A percentile compares a stretch with the other conserved stretches of the same genome.
These are phyloP conservation scores for Chrysina gloriosa DNA, from an alignment of 2,888 invertebrate genomes.

Conservation along the genomic window DNA sequence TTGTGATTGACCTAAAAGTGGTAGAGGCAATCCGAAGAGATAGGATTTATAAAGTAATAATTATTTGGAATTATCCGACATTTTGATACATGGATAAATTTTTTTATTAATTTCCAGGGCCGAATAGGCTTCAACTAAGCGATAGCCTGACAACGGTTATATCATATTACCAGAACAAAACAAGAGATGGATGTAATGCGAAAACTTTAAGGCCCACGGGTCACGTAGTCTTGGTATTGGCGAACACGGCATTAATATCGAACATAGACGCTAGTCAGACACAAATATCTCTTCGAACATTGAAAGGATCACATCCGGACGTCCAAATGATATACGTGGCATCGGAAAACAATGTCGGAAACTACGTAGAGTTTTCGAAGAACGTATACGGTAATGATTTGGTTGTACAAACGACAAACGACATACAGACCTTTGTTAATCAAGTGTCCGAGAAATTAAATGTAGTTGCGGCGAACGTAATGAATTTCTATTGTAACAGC, in stretches of 20 bases:
- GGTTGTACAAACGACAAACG: slow-evolving; percentile 60
- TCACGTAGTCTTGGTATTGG: slow-evolving; percentile 68
- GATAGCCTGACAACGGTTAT: slow-evolving; percentile 67
- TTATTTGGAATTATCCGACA: too few species aligned
- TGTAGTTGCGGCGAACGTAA: slow-evolving; percentile 57
- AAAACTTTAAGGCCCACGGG: slow-evolving; percentile 63
- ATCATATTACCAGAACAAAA: slow-evolving; percentile 66
- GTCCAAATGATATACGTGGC: slow-evolving; percentile 69
- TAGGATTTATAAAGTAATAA: too few species aligned
- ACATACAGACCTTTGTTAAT: slow-evolving; percentile 53
- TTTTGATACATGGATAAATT: not conserved
- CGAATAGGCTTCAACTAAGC: slow-evolving; percentile 67
- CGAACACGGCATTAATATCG: slow-evolving; percentile 66
- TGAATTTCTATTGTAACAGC: slow-evolving; percentile 58
- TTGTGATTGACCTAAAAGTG: too few species aligned
- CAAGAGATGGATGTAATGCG: slow-evolving; percentile 60
- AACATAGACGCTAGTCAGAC: slow-evolving; percentile 64
- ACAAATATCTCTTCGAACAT: slow-evolving; percentile 63
- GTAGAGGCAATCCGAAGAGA: too few species aligned
- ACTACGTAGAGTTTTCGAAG: slow-evolving; percentile 66
- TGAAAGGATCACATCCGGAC: slow-evolving; percentile 67
- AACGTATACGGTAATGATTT: slow-evolving; percentile 67
- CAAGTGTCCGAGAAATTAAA: slow-evolving; percentile 56
- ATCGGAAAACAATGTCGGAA: slow-evolving; percentile 59
- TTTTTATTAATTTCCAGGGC: slow-evolving; percentile 64